These are phyloP conservation scores for Pelagia noctiluca DNA, from an alignment of 30 jellyfish, hydroid and myxozoan genomes.

Conservation along the genomic window DNA sequence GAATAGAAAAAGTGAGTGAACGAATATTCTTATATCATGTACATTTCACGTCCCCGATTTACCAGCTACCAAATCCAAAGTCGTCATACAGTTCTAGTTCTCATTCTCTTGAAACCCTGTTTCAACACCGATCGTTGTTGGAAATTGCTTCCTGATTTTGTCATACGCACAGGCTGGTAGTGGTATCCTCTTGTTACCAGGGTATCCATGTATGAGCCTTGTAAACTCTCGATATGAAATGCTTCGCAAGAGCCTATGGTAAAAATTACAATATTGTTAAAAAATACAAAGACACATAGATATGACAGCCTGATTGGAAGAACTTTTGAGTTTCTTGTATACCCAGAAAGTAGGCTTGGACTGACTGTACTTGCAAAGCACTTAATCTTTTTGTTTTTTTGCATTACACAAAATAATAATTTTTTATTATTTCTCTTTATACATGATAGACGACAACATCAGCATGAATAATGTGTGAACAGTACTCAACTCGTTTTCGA, in stretches of 20 bases:
- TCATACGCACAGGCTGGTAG: slow-evolving; percentile 53
- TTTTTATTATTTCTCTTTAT: no score
- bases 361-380: no score
- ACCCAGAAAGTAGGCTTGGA: no score
- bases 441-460: no score
- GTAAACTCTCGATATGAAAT: slow-evolving; percentile 32
- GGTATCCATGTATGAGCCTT: slow-evolving; percentile 34
- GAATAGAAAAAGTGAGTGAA: no score
- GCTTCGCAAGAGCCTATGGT: slow-evolving; percentile 26
- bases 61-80: background rate
- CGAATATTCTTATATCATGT: no score
- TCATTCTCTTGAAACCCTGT: background rate
- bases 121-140: background rate
- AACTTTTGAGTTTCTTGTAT: no score
- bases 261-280: background rate
- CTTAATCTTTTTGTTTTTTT: no score
- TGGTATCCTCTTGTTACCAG: slow-evolving; percentile 42
- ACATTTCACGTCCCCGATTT: no score
- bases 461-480: no score
- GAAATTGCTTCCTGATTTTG: slow-evolving; percentile 11
- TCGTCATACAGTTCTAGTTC: background rate
- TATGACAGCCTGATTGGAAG: background rate
- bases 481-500: no score
- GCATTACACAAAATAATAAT: no score
- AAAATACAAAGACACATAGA: background rate